phyloP scores from a whole-genome alignment of 2,797 vertebrate genomes.

The Ambastaia sidthimunki region DNA sequence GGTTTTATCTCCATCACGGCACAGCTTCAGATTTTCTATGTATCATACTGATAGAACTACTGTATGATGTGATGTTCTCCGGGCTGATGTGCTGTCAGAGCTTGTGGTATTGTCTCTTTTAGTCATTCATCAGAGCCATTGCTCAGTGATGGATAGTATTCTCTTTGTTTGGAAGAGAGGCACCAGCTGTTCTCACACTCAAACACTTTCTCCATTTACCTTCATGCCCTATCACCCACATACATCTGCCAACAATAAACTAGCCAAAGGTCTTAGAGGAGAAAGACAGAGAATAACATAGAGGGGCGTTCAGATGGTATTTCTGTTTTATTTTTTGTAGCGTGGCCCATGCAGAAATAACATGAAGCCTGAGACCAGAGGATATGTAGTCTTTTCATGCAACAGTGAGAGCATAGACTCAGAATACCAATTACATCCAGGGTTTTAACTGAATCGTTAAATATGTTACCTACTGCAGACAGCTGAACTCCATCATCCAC shows the following conservation, averaged over 20 bases:
- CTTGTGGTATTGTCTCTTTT: constrained; percentile 30
- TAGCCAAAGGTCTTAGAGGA: background rate
- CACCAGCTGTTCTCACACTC: constrained; percentile 32
- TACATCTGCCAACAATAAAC: constrained; percentile 19
- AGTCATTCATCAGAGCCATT: constrained; percentile 32
- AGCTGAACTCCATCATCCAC: constrained; percentile 25
- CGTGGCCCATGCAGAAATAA: constrained; percentile 29
- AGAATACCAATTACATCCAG: constrained; percentile 66
- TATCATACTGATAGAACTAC: background rate
- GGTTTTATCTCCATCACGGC: background rate
- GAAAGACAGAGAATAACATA: background rate
- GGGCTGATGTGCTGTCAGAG: constrained; percentile 15
- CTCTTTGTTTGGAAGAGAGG: constrained; percentile 30
- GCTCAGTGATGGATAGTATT: constrained; percentile 34
- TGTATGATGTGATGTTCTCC: constrained; percentile 24
- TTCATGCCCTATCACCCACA: constrained; percentile 35
- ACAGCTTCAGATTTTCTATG: background rate
- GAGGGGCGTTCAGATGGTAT: background rate
- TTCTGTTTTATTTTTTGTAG: constrained; percentile 27
- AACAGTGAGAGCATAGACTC: constrained; percentile 50
- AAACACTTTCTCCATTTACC: constrained; percentile 42
- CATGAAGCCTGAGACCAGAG: background rate
- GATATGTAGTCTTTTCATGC: constrained; percentile 50
- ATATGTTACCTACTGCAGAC: constrained; percentile 36
- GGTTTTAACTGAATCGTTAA: constrained; percentile 27